Evolutionary conservation across 2,888 invertebrate genomes (phyloP), one percentile per base, ranked within the genome.

Genomic region (Athalia cordata): DNA sequence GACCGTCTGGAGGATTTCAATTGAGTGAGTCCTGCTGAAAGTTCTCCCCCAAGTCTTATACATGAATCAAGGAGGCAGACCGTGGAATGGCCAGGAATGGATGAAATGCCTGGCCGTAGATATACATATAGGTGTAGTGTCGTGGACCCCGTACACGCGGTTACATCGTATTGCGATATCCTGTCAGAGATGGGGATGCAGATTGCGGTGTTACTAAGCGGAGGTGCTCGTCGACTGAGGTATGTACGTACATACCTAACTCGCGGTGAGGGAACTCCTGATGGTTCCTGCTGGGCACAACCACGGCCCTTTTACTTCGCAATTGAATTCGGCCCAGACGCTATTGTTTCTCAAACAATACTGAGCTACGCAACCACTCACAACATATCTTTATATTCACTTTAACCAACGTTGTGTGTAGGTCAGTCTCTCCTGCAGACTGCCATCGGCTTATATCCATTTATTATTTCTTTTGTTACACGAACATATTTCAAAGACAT

Each of bases 311-410:
- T 43, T 50, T 47, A 45, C 59, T 62, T 62, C 64, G 62, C 75
- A 75, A 75, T 62, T 75, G 75, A 75, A 62, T 62, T 75, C 75
- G 52, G 15, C 52, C 87, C 88, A 88, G 88, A 87, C 88, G 86
- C 85, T 85, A 88, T 88, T 88, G 88, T 88, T 86, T 85, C 86
- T 86, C 87, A 83, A 85, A 88, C 88, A 88, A 88, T 88, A 84
- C 87, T 85, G 85, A 86, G 85, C 85, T 86, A 61, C 50, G 75
- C 84, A 88, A 86, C 82, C 86, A 85, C 86, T 87, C 87, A 86
- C 86, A 88, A 86, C 86, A 87, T 87, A 86, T 87, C 85, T 87
- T 29, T 84, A 86, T 86, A 86, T 86, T 87, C 87, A 86, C 85
- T 85, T 86, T 82, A 84, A 84, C 84, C 85, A 86, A 86, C 86